Evolutionary conservation across 1,140 invertebrate species (phyloP).

Genomic region (Eufriesea mexicana): DNA sequence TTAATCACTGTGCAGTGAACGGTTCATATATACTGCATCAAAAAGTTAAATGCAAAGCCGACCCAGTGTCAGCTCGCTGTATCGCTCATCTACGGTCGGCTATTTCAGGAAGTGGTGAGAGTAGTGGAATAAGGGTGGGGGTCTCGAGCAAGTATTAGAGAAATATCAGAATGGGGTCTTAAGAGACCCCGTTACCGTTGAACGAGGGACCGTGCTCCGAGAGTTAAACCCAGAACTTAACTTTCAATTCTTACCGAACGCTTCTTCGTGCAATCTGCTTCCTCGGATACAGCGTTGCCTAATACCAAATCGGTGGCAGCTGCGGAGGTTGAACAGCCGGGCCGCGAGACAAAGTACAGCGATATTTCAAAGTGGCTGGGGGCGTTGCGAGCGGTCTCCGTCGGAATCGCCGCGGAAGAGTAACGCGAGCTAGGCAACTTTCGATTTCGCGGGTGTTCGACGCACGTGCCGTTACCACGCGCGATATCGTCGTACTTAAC

Average conservation of each 20-base stretch:
- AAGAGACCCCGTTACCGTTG: no score
- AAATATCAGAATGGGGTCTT: no score
- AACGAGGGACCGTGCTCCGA: no score
- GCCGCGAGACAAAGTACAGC: neutral
- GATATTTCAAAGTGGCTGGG: neutral
- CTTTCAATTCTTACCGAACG: neutral
- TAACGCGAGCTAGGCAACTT: neutral
- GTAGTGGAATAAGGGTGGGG: no score
- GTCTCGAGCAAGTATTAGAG: no score
- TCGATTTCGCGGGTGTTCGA: neutral
- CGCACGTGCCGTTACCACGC: constrained; percentile 20
- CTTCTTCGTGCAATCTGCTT: neutral
- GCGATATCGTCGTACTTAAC: constrained; percentile 38
- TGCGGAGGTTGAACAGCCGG: neutral
- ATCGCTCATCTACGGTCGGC: no score
- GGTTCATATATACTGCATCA: no score
- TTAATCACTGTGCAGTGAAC: no score
- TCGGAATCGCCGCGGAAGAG: neutral
- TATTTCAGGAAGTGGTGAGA: no score
- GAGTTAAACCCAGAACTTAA: neutral
- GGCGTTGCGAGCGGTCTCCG: neutral
- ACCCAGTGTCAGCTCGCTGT: no score
- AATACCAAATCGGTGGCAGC: neutral
- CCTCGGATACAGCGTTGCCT: neutral
- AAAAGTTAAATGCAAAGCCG: neutral